Evolutionary conservation across 2,888 invertebrate genomes (phyloP).

Genomic region (Lumbricus terrestris): DNA sequence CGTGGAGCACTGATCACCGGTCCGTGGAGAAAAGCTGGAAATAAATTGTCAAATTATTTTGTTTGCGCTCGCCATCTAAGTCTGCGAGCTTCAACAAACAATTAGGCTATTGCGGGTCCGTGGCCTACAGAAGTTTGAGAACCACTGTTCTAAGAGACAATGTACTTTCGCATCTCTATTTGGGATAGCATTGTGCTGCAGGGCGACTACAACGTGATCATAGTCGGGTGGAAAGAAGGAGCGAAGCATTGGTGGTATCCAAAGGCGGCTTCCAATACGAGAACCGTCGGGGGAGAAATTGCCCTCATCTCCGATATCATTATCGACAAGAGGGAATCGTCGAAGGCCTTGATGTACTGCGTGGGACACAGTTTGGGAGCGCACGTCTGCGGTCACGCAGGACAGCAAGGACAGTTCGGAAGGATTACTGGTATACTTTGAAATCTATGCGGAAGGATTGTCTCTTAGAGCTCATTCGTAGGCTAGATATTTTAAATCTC

Average conservation of each 20-base stretch:
- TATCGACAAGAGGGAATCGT: slow-evolving; percentile 31
- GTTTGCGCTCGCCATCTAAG: no score
- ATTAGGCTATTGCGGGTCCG: no score
- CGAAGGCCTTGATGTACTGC: slow-evolving; percentile 68
- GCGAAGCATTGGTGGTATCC: slow-evolving; percentile 48
- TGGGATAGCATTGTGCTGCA: background rate
- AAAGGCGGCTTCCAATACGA: slow-evolving; percentile 57
- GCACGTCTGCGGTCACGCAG: slow-evolving; percentile 84
- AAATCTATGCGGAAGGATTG: no score
- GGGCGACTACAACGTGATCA: slow-evolving; percentile 37
- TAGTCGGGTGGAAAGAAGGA: slow-evolving; percentile 35
- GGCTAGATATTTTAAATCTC: no score
- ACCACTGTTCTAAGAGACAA: no score
- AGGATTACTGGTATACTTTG: background rate
- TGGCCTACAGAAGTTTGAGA: no score
- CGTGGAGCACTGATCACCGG: no score
- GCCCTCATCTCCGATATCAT: slow-evolving; percentile 47
- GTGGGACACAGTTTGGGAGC: slow-evolving; percentile 87
- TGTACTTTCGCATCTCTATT: background rate
- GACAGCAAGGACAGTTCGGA: slow-evolving; percentile 62
- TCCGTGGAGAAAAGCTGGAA: no score
- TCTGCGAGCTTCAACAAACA: no score
- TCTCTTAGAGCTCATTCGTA: no score
- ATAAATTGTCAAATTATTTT: no score
- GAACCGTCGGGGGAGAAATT: slow-evolving; percentile 56